phyloP scores from a whole-genome alignment of 2,113 vertebrate genomes.

The Gymnarchus niloticus region DNA sequence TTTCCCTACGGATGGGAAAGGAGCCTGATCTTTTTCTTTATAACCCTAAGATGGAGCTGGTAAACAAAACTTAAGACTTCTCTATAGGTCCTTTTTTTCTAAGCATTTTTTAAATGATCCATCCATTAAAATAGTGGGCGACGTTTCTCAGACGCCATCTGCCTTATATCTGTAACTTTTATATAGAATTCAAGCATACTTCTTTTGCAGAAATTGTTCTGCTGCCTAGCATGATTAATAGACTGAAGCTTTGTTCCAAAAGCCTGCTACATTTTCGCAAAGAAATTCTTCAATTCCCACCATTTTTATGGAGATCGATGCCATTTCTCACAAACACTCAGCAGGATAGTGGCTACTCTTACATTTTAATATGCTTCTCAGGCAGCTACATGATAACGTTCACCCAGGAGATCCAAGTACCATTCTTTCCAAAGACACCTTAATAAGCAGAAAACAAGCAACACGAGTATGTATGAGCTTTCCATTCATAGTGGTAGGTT shows the following conservation, averaged over 20 bases:
- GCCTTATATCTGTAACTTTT: not conserved
- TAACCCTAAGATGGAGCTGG: not conserved
- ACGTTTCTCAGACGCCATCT: not conserved
- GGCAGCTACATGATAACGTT: not conserved
- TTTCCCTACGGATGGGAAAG: not conserved
- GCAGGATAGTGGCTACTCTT: not conserved
- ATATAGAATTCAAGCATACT: not conserved
- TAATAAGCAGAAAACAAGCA: not conserved
- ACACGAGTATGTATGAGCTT: no score
- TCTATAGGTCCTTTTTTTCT: not conserved
- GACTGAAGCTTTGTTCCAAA: not conserved
- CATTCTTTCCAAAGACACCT: slow-evolving; percentile 2
- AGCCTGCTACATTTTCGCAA: not conserved
- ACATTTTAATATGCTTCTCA: not conserved
- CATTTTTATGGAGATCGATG: not conserved
- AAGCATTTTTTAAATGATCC: not conserved
- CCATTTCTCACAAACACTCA: not conserved
- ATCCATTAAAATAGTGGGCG: not conserved
- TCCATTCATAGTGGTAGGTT: not conserved
- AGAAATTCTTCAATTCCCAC: not conserved
- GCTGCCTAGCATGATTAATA: not conserved
- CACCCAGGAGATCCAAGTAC: no score
- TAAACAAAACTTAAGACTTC: not conserved
- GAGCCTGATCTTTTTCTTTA: not conserved
- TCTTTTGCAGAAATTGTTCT: not conserved